Conservation (phyloP, 2,113 vertebrate species). For the Pseudorhombus dupliciocellatus region DNA sequence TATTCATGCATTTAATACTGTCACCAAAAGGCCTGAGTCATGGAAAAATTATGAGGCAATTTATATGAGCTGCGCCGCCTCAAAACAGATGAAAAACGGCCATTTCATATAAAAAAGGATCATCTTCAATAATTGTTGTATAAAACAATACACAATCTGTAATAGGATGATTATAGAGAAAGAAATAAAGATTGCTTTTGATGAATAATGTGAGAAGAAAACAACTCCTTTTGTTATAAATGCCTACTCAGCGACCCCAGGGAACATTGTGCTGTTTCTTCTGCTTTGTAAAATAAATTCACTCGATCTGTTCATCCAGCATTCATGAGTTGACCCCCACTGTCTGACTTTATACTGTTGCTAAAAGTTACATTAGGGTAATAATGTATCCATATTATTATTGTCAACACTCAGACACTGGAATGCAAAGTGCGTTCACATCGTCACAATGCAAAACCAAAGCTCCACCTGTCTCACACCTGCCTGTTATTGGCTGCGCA, state of each 20-base stretch:
- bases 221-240: constrained; percentile 15
- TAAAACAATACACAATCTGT: too few relatives aligned
- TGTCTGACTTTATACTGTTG: background rate
- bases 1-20: constrained; percentile 54
- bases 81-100: constrained; percentile 15
- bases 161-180: too few relatives aligned
- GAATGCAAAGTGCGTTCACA: background rate
- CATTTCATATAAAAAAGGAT: constrained; percentile 1
- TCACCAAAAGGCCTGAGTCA: constrained; percentile 54
- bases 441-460: too few relatives aligned
- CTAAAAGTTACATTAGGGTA: background rate
- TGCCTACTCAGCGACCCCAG: background rate
- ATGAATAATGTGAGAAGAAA: constrained; percentile 6
- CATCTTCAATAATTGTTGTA: background rate
- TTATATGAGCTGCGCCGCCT: constrained; percentile 21
- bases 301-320: background rate
- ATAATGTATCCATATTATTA: background rate
- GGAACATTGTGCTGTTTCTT: background rate
- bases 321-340: background rate
- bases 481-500: constrained; percentile 52
- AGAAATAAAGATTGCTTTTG: background rate
- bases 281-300: background rate
- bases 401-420: background rate
- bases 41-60: constrained; percentile 32
- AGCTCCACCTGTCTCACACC: constrained; percentile 15